Evolutionary conservation across 2,888 invertebrate genomes (phyloP), one percentile per base, ranked within the genome.

Genomic region (Podabrus alpinus): DNA sequence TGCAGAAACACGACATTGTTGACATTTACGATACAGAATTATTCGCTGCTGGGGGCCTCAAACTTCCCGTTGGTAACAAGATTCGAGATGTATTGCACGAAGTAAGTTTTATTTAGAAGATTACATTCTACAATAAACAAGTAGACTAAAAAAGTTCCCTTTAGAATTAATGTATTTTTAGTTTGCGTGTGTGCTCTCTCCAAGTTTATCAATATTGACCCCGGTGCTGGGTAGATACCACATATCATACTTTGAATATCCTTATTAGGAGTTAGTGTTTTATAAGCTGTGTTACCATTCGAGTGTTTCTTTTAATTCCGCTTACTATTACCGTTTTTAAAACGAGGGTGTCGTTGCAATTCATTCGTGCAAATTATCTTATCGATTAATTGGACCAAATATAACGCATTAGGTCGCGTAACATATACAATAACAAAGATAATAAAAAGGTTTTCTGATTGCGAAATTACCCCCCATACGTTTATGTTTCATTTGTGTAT

Each of bases 1-100:
- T 19, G 16, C 62, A 64, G 21, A 19, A 19, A 64, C 15, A 9
- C 19, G 7, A 17, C 9, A 64, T n/a, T 62, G 69, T 73, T 29
- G 76, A 76, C 15, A 16, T 76, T 17, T 19, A 73, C 15, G 29
- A 72, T 15, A 68, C 69, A 11, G 77, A 74, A 15, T 25, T 68
- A 29, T 24, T 71, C 59, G 45, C 66, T 9, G 15, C 72, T 59
- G 69, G 64, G 66, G 77, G 64, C 15, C 62, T 67, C 45, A 45
- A 59, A 69, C 29, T 15, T 45, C 67, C 74, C 19, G 19, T 71
- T 68, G 66, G 76, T 59, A 71, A 74, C 66, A 76, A 71, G 61
- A 60, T 72, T 67, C 60, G 74, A 60, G 64, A 24, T 62, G 16
- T 77, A 70, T 74, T 77, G 71, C 77, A 77, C 72, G 74, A 77